These are phyloP conservation scores for Julus scandinavius DNA, from an alignment of 2,888 invertebrate genomes.

Conservation along the genomic window DNA sequence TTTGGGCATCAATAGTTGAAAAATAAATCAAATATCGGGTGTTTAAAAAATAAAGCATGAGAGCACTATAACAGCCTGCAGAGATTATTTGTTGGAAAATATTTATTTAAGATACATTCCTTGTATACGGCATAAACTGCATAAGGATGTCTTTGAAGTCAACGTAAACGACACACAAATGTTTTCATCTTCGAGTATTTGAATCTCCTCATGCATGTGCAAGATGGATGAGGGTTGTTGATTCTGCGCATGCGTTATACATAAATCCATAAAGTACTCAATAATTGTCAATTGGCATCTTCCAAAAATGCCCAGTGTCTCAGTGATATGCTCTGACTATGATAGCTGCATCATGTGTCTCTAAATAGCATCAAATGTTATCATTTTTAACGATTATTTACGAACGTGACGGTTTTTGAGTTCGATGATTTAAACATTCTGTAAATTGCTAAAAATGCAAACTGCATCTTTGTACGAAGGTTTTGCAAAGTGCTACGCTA, in stretches of 20 bases:
- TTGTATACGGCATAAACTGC: neutral
- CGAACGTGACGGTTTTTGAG: neutral
- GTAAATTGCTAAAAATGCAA: neutral
- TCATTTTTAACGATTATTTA: neutral
- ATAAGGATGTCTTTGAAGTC: neutral
- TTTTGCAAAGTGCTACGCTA: neutral
- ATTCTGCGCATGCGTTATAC: neutral
- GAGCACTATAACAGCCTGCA: no score
- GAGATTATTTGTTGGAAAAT: neutral
- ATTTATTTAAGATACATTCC: neutral
- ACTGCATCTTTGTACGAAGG: neutral
- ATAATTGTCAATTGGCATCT: conserved; percentile 22
- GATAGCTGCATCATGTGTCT: neutral
- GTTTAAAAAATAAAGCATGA: no score
- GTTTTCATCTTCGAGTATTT: neutral
- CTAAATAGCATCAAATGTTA: neutral
- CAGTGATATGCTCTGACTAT: neutral
- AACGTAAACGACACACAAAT: neutral
- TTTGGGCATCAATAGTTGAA: no score
- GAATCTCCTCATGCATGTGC: neutral
- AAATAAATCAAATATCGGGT: no score
- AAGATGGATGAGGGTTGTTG: neutral
- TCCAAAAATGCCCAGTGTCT: neutral
- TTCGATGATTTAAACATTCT: neutral
- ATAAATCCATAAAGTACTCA: neutral